Evolutionary conservation across 2,888 invertebrate genomes (phyloP), one percentile per base, ranked within the genome.

Genomic region (Hartigia nigra): DNA sequence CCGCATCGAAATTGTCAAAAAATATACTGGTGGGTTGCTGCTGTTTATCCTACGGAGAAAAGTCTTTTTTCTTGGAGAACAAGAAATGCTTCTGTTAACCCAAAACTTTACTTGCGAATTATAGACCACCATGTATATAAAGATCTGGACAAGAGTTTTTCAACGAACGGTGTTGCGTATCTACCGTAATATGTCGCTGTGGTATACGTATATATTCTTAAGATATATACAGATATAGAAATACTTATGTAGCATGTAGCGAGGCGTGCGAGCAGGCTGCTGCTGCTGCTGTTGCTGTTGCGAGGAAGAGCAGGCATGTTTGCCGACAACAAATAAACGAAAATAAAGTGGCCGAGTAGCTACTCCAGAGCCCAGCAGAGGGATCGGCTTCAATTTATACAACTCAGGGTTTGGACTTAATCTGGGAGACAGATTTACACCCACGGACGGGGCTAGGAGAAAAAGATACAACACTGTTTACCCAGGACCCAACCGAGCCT

Each of bases 361-460:
- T 84, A 84, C 86, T 86, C 82, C 81, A 83, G 82, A 80, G 83
- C 77, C 81, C 79, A 82, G 80, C 84, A 81, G 85, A 87, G 84
- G 84, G 87, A 87, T 88, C 86, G 86, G 83, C 87, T 87, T 88
- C 88, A 88, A 88, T 88, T 88, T 88, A 88, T 88, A 88, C 87
- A 85, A 88, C 88, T 88, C 86, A 87, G 84, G 84, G 84, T 85
- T 87, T 87, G 86, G 87, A 88, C 88, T 88, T 88, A 88, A 88
- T 88, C 88, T 88, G 85, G 84, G 85, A 88, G 86, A 88, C 88
- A 88, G 88, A 88, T 88, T 88, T 88, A 88, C 88, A 87, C 87
- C 88, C 87, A 87, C 86, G 85, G 81, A 85, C 82, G 81, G 80
- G 74, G 55, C 69, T 80, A 70, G 77, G 70, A 77, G 79, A 31